Conservation (phyloP, 92 coral and sea anemone species). For the Metridium senile region DNA sequence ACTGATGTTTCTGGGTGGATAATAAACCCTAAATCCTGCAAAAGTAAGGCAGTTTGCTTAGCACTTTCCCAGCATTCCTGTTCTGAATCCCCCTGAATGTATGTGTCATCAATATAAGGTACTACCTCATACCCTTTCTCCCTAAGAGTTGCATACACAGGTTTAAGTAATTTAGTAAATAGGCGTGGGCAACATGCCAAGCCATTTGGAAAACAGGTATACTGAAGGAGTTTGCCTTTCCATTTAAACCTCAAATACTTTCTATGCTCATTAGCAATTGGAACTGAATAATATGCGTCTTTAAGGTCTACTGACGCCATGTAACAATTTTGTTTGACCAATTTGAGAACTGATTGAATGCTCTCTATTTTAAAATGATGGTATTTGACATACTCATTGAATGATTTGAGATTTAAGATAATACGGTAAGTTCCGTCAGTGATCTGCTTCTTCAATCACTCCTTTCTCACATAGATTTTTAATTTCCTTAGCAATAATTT, state of each 20-base stretch:
- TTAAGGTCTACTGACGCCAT: slow-evolving; percentile 25
- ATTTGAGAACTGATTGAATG: slow-evolving; percentile 38
- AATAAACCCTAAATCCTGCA: slow-evolving; percentile 33
- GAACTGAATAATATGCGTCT: slow-evolving; percentile 27
- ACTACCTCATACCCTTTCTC: slow-evolving; percentile 14
- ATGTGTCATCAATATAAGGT: slow-evolving; percentile 33
- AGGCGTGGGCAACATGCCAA: slow-evolving; percentile 29
- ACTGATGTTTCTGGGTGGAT: slow-evolving; percentile 33
- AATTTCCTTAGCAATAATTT: slow-evolving; percentile 18
- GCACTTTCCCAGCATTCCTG: slow-evolving; percentile 34
- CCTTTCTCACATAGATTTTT: background rate
- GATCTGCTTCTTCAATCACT: background rate
- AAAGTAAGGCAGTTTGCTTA: slow-evolving; percentile 6
- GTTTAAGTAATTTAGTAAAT: slow-evolving; percentile 35
- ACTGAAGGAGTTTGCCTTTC: slow-evolving; percentile 26
- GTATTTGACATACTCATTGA: slow-evolving; percentile 37
- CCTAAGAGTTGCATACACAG: slow-evolving; percentile 22
- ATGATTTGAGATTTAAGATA: slow-evolving; percentile 21
- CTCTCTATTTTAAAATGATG: slow-evolving; percentile 58
- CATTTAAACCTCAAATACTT: slow-evolving; percentile 30
- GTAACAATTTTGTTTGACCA: slow-evolving; percentile 29
- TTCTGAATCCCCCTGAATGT: slow-evolving; percentile 14
- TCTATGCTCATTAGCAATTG: slow-evolving; percentile 28
- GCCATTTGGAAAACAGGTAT: slow-evolving; percentile 34
- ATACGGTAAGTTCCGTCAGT: slow-evolving; percentile 27